phyloP scores from a whole-genome alignment of 2,113 vertebrate genomes.

The human region DNA sequence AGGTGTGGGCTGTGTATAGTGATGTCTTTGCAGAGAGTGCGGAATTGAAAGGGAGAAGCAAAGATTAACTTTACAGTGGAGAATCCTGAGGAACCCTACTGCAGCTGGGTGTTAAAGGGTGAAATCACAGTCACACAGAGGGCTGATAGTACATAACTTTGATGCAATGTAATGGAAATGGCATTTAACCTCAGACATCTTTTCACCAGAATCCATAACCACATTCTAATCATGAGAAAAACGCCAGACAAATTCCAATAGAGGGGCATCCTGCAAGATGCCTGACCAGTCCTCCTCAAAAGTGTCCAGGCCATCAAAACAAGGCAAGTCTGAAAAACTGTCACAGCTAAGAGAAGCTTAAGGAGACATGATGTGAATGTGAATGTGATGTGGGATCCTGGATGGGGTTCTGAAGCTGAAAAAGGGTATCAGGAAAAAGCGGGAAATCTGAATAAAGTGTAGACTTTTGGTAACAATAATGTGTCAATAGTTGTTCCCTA shows the following conservation, averaged over 20 bases:
- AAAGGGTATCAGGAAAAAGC: neutral
- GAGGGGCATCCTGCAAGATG: neutral
- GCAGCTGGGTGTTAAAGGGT: neutral
- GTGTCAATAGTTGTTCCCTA: neutral
- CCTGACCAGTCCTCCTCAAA: neutral
- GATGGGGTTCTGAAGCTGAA: neutral
- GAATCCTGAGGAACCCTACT: neutral
- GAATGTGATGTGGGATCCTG: too few species aligned
- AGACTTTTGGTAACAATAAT: neutral
- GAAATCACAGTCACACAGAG: too few species aligned
- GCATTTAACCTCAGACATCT: neutral
- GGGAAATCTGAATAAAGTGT: neutral
- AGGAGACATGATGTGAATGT: neutral
- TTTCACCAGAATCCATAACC: neutral
- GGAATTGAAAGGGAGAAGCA: accelerated
- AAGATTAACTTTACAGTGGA: neutral
- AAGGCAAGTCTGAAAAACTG: neutral
- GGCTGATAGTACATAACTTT: too few species aligned
- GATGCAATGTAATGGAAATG: neutral
- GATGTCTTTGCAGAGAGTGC: neutral
- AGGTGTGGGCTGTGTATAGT: accelerated
- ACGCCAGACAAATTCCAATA: neutral
- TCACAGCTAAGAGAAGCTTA: neutral
- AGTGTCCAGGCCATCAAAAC: neutral
- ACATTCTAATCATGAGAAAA: neutral